These are phyloP conservation scores for Lasioglossum villosulum DNA, from an alignment of 2,888 invertebrate species.

Conservation along the genomic window DNA sequence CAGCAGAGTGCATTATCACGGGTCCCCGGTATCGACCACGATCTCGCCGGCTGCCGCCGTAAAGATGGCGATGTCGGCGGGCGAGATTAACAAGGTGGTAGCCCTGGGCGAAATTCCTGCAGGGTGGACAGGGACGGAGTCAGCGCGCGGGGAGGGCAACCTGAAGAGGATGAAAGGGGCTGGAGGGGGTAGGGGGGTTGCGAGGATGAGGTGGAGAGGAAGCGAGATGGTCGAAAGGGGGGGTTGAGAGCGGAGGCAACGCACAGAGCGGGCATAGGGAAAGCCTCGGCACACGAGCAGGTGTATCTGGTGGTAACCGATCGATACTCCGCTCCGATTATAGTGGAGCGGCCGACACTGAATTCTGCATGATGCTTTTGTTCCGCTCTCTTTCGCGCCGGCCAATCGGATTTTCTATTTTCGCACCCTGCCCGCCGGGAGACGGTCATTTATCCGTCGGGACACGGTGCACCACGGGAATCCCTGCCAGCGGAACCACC, in stretches of 20 bases:
- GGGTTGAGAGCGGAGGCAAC: constrained; percentile 29
- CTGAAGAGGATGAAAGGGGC: constrained; percentile 15
- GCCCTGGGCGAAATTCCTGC: constrained; percentile 68
- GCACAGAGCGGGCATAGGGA: constrained; percentile 41
- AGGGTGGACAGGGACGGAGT: constrained; percentile 46
- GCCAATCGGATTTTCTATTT: constrained; percentile 79
- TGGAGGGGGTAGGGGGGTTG: constrained; percentile 5
- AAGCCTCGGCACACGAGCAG: constrained; percentile 65
- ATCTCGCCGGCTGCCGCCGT: constrained; percentile 66
- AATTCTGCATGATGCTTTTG: constrained; percentile 76
- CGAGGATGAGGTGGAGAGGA: constrained; percentile 11
- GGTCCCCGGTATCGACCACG: constrained; percentile 65
- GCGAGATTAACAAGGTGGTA: constrained; percentile 71
- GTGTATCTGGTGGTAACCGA: constrained; percentile 67
- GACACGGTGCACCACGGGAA: constrained; percentile 16
- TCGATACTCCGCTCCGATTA: constrained; percentile 74
- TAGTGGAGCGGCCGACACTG: constrained; percentile 75
- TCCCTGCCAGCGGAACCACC: background rate
- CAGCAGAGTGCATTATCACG: constrained; percentile 58
- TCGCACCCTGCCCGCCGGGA: constrained; percentile 62
- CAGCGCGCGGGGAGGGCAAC: constrained; percentile 12
- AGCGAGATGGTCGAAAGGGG: constrained; percentile 19
- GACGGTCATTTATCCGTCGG: constrained; percentile 40
- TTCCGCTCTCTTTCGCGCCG: constrained; percentile 74
- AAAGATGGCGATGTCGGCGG: constrained; percentile 72